Evolutionary conservation across 2,888 invertebrate species (phyloP), one percentile per base, ranked within the genome.

Genomic region (Drosophila pullipes): DNA sequence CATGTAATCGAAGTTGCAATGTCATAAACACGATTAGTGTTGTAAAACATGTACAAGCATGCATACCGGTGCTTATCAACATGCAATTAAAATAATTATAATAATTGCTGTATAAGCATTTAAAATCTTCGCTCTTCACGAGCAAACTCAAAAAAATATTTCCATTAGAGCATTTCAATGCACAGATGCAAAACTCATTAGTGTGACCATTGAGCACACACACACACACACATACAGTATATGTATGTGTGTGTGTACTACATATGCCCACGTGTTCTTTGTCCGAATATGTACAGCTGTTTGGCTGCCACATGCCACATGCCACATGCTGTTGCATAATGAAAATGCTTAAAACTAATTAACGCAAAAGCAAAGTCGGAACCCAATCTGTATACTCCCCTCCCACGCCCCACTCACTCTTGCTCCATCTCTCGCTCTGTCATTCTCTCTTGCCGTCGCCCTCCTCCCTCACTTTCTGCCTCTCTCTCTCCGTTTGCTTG

Each of bases 291-390:
- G n/a, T 55, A 55, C 44, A 62, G 54, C 57, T 65, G 57, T 55
- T 52, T 59, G 54, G 35, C 25, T 44, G 62, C 63, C 61, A 64
- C 62, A 65, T 65, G 77, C 31, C 31, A 31, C 31, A 31, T 64
- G 78, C 74, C 65, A 66, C 77, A 79, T 74, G 78, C 67, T 76
- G 72, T 63, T 85, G 88, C 83, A 86, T 85, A 86, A 87, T 87
- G 72, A 74, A 81, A 79, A 75, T 79, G 89, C 83, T 87, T 73
- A 82, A 87, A 87, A 89, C 87, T 87, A 87, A 87, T 87, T 89
- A 89, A 77, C 80, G 89, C 84, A 75, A 86, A 82, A 74, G 84
- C 86, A 78, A 82, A 69, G 86, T 74, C 84, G 81, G 76, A 78
- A 81, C 81, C 67, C 68, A 74, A 74, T 65, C 75, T 73, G 54